Percentiles rank a stretch among this genome's conserved stretches.
Evolutionary conservation across 2,888 invertebrate genomes (phyloP).

Genomic region (Saturnia pavonia): DNA sequence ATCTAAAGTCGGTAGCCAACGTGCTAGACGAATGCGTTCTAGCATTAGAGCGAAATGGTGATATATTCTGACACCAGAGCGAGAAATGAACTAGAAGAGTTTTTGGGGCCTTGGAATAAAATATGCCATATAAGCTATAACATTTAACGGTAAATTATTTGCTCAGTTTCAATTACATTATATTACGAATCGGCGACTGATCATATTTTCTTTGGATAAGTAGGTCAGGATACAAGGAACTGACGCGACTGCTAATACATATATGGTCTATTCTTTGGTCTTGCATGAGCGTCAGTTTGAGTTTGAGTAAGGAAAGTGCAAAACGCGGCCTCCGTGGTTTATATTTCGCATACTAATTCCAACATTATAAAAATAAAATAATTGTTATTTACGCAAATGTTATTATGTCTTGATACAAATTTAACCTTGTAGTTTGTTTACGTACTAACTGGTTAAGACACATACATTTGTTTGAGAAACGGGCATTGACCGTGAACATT

Average conservation of each 20-base stretch:
- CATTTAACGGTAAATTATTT: not conserved
- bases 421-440: slow-evolving; percentile 1
- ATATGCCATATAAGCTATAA: not conserved
- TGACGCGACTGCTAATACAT: too few species aligned
- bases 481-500: slow-evolving; percentile 8
- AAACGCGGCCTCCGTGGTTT: not conserved
- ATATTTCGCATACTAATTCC: not conserved
- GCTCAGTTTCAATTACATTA: not conserved
- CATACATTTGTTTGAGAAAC: slow-evolving; percentile 9
- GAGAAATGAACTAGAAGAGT: not conserved
- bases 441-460: slow-evolving; percentile 1
- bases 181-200: not conserved
- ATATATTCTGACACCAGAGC: not conserved
- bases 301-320: not conserved
- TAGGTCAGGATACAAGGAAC: not conserved
- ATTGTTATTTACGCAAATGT: not conserved
- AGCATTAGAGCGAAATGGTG: too few species aligned
- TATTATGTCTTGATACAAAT: not conserved
- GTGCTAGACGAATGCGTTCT: too few species aligned
- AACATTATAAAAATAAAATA: not conserved
- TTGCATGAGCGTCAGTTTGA: too few species aligned
- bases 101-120: not conserved
- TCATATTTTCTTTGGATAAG: not conserved
- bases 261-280: too few species aligned
- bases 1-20: too few species aligned